Base-by-base conservation (phyloP, 2,113 vertebrate species). In the Pelvicachromis taeniatus region DNA sequence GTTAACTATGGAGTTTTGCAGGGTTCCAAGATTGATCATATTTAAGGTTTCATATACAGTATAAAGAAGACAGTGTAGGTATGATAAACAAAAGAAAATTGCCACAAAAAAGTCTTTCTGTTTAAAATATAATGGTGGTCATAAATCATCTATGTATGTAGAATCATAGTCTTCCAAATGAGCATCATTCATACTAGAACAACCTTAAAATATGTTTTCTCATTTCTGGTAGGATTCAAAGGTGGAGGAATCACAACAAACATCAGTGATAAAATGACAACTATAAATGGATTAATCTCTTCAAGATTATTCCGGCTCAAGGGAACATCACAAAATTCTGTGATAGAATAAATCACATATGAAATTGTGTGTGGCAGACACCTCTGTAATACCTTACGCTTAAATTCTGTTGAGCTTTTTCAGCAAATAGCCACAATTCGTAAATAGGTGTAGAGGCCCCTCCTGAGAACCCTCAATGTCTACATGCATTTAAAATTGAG, bases 181-280 rank as follows among this genome's bases (percentile, higher is more conserved):
- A 35, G 58, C 53, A 58, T 59, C 4, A 21, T 59, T 80, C 50
- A 48, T 48, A 23, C 17, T 26, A 55, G 5, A 68, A 55, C 33
- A 80, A 80, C n/a, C 11, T 23, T 26, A 52, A 65, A 81, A 90
- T 87, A 7, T 78, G 88, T 63, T 9, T 90, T 42, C 90, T 88
- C 14, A 91, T 88, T 21, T 86, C 80, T 40, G 86, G 88, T 53
- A 48, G 91, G 81, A 80, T 87, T 93, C n/a, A 90, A 48, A 65
- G 90, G 4, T 2, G 68, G 90, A 63, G 92, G 87, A 50, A 93
- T 91, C 4, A 93, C 10, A 6, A 90, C 82, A 85, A 91, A 88
- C 33, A 91, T 88, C n/a, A 93, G 33, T n/a, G 92, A 88, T 19
- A 91, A 29, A 58, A 91, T 78, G 2, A 78, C 58, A 17, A 78